phyloP scores from a whole-genome alignment of 2,797 vertebrate species.

The Acrocephalus scirpaceus region DNA sequence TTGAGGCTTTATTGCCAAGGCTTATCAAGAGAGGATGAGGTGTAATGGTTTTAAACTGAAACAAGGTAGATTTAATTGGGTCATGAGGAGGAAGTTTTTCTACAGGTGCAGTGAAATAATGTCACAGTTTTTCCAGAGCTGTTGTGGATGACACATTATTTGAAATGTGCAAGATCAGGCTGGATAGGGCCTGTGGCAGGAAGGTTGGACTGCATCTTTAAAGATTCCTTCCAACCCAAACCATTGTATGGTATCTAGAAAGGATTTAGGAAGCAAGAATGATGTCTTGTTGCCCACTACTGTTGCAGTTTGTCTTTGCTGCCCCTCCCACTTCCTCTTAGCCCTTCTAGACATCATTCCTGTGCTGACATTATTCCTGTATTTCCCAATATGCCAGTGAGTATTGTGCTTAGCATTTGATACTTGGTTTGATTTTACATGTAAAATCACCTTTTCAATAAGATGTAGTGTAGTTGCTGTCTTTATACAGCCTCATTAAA shows the following conservation, averaged over 20 bases:
- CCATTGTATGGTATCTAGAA: background rate
- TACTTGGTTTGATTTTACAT: background rate
- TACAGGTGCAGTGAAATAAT: accelerated
- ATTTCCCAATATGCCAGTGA: background rate
- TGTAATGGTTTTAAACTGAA: background rate
- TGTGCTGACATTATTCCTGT: background rate
- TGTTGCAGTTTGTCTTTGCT: background rate
- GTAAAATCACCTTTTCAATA: background rate
- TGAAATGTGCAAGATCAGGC: background rate
- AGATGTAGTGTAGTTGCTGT: background rate
- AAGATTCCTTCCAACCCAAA: background rate
- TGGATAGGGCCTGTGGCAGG: background rate
- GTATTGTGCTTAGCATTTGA: background rate
- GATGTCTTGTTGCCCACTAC: background rate
- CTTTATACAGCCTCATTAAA: background rate
- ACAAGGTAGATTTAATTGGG: background rate
- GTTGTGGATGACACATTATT: background rate
- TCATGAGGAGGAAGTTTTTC: background rate
- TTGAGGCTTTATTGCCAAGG: background rate
- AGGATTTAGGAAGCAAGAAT: background rate
- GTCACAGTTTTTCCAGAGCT: background rate
- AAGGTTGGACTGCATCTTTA: background rate
- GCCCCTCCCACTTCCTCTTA: background rate
- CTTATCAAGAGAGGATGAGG: accelerated
- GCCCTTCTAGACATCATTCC: background rate